phyloP scores from a whole-genome alignment of 2,113 vertebrate species.

The Petrocephalus zakoni region DNA sequence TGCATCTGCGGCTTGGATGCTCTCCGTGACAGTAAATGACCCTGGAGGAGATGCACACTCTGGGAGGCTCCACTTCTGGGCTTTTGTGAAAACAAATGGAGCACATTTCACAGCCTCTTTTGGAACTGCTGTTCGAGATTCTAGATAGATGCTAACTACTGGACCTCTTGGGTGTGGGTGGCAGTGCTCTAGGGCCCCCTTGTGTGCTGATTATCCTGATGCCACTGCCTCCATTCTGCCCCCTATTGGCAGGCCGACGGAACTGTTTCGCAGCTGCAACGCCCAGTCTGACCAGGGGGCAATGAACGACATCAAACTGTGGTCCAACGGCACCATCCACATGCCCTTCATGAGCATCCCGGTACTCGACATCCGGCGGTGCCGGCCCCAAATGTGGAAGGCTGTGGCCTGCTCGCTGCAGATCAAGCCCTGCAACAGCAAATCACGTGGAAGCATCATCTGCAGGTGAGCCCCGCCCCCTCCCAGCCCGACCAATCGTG shows the following conservation, averaged over 20 bases:
- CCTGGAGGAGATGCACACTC: not conserved
- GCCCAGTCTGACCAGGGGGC: conserved; percentile 95
- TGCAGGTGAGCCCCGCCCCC: conserved; percentile 79
- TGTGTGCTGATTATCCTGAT: not conserved
- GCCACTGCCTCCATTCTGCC: not conserved
- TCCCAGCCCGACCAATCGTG: not conserved
- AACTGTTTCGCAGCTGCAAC: conserved; percentile 95
- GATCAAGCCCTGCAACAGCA: conserved; percentile 96
- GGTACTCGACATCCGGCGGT: conserved; percentile 90
- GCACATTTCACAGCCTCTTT: not conserved
- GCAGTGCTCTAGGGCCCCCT: not conserved
- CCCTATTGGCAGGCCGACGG: conserved; percentile 75
- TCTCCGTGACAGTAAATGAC: not conserved
- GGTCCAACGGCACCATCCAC: conserved; percentile 95
- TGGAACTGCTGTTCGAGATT: not conserved
- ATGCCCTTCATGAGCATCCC: conserved; percentile 98
- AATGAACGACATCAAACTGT: conserved; percentile 94
- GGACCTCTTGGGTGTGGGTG: not conserved
- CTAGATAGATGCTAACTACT: not conserved
- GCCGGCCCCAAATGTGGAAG: conserved; percentile 94
- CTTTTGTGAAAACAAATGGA: not conserved
- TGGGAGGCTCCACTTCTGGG: not conserved
- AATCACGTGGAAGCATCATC: conserved; percentile 88
- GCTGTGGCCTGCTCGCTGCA: conserved; percentile 90
- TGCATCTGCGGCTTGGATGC: not conserved